Base-by-base conservation (phyloP, 2,113 vertebrate genomes). In the Piliocolobus tephrosceles region DNA sequence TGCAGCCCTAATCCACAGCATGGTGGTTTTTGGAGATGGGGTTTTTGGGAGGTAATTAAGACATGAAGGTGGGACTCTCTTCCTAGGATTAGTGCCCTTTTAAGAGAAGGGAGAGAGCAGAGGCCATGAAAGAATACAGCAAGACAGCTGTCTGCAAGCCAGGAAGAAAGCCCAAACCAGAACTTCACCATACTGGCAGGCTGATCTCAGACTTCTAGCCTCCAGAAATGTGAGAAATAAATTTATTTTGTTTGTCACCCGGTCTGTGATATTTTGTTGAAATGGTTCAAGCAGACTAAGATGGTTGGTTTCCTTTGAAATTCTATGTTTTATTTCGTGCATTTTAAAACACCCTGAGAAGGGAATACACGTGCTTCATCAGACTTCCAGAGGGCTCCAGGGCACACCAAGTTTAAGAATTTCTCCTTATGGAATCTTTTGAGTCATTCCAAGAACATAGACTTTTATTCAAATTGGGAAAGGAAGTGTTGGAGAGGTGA, bases 241-340 rank as follows among this genome's bases (percentile, higher is more conserved):
- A 70, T 57, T 11, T 79, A 43, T 57, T 8, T 72, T 61, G 13
- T 38, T 70, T 70, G 58, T 13, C 61, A 45, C 9, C 23, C 45
- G 61, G 22, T 27, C 47, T 7, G 7, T 11, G 16, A 32, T 43
- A 88, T 64, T 88, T 18, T 45, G 18, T 70, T 66, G 45, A 0
- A 38, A 43, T 27, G 30, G 35, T 16, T 32, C 5, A 35, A 72
- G 20, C 58, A 57, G 45, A 58, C 4, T 55, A 52, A 76, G 50
- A 76, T 11, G 27, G 79, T 5, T 76, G 40, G 11, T 79, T 91
- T 85, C 40, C 50, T 92, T 91, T 82, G 55, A 86, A 97, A 43
- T 64, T 3, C 9, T 35, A 9, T 7, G 25, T 66, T 91, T 89
- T 66, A 57, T 89, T 91, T 90, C 40, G 68, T 86, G 12, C 40